Conservation (phyloP, 1,140 invertebrate genomes). For the Hylaeus anthracinus region DNA sequence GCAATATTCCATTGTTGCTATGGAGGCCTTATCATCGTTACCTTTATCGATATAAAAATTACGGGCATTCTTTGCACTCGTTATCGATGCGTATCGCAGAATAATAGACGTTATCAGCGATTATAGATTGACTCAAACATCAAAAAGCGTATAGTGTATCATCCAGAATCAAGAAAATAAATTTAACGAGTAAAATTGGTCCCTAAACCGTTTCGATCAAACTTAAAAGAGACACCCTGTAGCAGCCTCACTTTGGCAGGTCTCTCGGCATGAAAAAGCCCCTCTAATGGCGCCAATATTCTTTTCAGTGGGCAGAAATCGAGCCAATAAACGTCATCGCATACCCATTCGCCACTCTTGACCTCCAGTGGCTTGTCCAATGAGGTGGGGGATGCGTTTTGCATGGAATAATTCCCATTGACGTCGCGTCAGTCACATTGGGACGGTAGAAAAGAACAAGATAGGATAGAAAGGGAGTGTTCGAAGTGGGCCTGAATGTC, state of each 20-base stretch:
- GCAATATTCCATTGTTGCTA: background rate
- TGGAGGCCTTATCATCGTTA: background rate
- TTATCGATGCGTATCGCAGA: background rate
- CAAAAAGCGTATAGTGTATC: no score
- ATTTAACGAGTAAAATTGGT: no score
- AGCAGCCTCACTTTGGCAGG: no score
- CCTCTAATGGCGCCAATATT: background rate
- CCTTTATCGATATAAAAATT: slow-evolving; percentile 1
- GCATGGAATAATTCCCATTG: slow-evolving; percentile 3
- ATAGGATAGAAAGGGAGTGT: background rate
- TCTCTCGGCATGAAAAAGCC: background rate
- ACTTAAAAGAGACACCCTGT: background rate
- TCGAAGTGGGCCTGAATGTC: slow-evolving; percentile 65
- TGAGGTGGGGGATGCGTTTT: background rate
- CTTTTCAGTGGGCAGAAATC: background rate
- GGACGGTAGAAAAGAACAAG: background rate
- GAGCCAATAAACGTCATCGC: background rate
- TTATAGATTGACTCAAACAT: no score
- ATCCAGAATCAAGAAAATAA: no score
- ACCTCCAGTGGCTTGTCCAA: background rate
- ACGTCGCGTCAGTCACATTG: background rate
- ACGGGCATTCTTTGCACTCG: background rate
- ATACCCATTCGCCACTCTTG: background rate
- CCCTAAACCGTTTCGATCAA: no score
- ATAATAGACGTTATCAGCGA: background rate